These are phyloP conservation scores for Basileuterus tristriatus DNA, from an alignment of 2,797 vertebrate species.

Conservation along the genomic window DNA sequence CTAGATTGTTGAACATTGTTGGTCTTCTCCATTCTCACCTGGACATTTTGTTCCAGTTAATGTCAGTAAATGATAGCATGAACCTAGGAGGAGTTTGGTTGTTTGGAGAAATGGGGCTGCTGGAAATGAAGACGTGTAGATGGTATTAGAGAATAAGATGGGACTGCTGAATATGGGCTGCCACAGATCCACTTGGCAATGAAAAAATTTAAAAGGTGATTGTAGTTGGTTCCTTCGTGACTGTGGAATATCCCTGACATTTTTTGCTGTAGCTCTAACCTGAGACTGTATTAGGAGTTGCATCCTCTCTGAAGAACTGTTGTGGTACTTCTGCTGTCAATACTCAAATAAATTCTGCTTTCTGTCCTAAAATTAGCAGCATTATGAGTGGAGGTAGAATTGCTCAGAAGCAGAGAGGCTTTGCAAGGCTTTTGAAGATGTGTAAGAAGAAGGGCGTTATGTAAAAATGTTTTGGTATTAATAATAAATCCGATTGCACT, in stretches of 20 bases:
- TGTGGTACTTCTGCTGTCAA: not conserved
- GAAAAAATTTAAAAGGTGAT: not conserved
- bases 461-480: not conserved
- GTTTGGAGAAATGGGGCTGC: not conserved
- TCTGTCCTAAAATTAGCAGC: not conserved
- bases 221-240: not conserved
- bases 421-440: not conserved
- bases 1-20: not conserved
- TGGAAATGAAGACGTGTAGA: not conserved
- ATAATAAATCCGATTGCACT: constrained; percentile 1
- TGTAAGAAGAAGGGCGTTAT: not conserved
- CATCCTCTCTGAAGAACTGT: not conserved
- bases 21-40: not conserved
- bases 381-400: not conserved
- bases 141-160: not conserved
- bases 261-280: not conserved
- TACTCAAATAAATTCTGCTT: not conserved
- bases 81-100: not conserved
- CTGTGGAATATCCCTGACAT: not conserved
- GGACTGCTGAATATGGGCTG: not conserved
- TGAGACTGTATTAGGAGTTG: not conserved
- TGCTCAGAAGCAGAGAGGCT: not conserved
- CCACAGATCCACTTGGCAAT: not conserved
- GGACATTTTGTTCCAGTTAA: not conserved
- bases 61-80: not conserved